A percentile compares a stretch with the other conserved stretches of the same genome.
Evolutionary conservation across 30 jellyfish, hydroid and myxozoan species (phyloP).

Genomic region (Cassiopea xamachana): DNA sequence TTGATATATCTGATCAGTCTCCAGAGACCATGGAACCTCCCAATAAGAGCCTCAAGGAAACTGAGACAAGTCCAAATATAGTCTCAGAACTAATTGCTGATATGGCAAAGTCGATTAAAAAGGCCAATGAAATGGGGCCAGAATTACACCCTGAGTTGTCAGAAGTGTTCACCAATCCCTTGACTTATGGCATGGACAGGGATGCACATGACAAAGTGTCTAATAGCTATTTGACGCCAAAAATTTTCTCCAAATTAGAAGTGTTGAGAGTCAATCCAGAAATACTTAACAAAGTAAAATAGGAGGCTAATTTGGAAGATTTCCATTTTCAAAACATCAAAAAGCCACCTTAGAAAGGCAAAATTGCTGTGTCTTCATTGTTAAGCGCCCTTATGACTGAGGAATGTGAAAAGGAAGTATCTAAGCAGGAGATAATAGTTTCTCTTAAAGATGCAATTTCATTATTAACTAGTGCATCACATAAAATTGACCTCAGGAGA

Average conservation of each 20-base stretch:
- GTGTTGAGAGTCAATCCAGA: not conserved
- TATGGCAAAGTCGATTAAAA: not conserved
- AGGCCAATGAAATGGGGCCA: slow-evolving; percentile 17
- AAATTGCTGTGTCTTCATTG: slow-evolving; percentile 1
- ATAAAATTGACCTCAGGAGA: slow-evolving; percentile 10
- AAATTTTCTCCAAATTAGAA: slow-evolving; percentile 4
- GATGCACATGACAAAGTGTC: not conserved
- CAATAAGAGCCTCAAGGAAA: slow-evolving; percentile 2
- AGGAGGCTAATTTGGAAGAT: slow-evolving; percentile 14
- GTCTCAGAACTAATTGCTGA: slow-evolving; percentile 21
- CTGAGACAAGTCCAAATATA: not conserved
- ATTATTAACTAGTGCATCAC: slow-evolving; percentile 6
- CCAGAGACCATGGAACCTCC: not conserved
- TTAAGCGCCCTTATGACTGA: not conserved
- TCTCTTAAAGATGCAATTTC: not conserved
- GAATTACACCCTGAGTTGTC: not conserved
- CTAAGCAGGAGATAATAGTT: slow-evolving; percentile 9
- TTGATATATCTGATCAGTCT: too few species aligned
- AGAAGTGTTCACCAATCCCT: slow-evolving; percentile 1
- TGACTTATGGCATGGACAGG: not conserved
- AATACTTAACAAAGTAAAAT: not conserved
- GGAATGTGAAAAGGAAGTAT: not conserved
- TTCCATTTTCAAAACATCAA: not conserved
- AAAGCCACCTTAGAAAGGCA: not conserved
- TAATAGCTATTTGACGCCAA: not conserved